phyloP scores from a whole-genome alignment of 2,797 vertebrate species.

The Lindbergichthys nudifrons region DNA sequence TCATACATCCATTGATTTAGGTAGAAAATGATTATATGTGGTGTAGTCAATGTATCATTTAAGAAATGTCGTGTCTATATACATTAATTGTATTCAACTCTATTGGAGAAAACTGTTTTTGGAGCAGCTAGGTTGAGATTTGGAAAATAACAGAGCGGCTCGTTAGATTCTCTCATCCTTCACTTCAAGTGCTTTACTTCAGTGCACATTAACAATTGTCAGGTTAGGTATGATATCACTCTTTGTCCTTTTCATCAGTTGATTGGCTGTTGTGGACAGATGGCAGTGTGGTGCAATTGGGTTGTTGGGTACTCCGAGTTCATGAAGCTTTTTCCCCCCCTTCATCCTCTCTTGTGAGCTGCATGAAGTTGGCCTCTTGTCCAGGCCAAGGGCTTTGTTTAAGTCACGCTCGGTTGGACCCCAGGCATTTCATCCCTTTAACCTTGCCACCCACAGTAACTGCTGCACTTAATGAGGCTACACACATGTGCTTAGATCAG shows the following conservation, averaged over 20 bases:
- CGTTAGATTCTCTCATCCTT: conserved; percentile 55
- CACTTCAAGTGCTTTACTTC: conserved; percentile 73
- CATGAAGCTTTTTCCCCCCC: conserved; percentile 67
- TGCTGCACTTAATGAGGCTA: conserved; percentile 92
- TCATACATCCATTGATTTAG: not conserved
- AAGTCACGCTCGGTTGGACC: conserved; percentile 94
- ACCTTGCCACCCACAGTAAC: conserved; percentile 96
- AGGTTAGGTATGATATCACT: conserved; percentile 81
- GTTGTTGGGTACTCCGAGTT: conserved; percentile 84
- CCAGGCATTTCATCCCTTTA: conserved; percentile 96
- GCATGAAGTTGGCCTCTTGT: conserved; percentile 92
- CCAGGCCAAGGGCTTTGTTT: conserved; percentile 92
- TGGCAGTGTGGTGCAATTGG: conserved; percentile 80
- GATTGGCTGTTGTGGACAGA: conserved; percentile 84
- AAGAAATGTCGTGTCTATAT: not conserved
- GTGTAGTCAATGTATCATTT: not conserved
- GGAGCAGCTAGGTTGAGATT: conserved; percentile 2
- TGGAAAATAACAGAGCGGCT: conserved; percentile 14
- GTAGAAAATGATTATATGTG: not conserved
- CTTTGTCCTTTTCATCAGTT: conserved; percentile 80
- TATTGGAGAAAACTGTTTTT: not conserved
- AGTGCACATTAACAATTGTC: conserved; percentile 77
- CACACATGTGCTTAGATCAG: conserved; percentile 91
- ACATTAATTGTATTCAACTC: not conserved
- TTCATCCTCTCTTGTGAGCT: conserved; percentile 85